These are phyloP conservation scores for Aethes cnicana DNA, from an alignment of 2,888 invertebrate genomes.

Conservation along the genomic window DNA sequence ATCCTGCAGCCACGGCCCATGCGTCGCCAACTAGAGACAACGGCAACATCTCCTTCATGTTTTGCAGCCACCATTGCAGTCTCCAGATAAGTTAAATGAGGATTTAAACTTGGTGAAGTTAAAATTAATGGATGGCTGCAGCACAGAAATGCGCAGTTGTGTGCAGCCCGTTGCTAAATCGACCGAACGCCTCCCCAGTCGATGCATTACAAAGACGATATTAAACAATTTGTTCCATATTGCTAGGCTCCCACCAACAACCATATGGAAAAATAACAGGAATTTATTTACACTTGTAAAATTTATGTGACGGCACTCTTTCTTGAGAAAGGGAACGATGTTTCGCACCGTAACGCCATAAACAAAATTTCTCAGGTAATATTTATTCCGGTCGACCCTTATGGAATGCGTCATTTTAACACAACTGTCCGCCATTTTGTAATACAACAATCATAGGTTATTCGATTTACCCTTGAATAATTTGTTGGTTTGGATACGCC, in stretches of 20 bases:
- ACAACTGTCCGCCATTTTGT: conserved; percentile 75
- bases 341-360: conserved; percentile 20
- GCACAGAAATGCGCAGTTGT: conserved; percentile 1
- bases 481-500: conserved; percentile 85
- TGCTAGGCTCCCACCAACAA: conserved; percentile 18
- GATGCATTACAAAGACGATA: conserved; percentile 21
- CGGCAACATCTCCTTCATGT: conserved; percentile 4
- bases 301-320: conserved; percentile 10
- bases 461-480: conserved; percentile 86
- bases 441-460: conserved; percentile 65
- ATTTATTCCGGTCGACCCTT: conserved; percentile 10
- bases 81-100: conserved; percentile 15
- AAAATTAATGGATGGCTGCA: conserved; percentile 14
- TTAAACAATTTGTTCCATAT: conserved; percentile 17
- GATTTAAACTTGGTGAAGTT: conserved; percentile 11
- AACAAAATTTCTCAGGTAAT: conserved; percentile 16
- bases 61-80: conserved; percentile 7
- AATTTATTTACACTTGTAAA: conserved; percentile 18
- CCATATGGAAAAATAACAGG: conserved; percentile 11
- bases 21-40: conserved; percentile 13
- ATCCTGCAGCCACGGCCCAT: conserved; percentile 33
- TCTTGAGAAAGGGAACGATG: conserved; percentile 13
- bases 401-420: conserved; percentile 61
- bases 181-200: conserved; percentile 6
- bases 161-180: background rate